Conservation (phyloP, 2,888 invertebrate species). For the Rosalia funebris region DNA sequence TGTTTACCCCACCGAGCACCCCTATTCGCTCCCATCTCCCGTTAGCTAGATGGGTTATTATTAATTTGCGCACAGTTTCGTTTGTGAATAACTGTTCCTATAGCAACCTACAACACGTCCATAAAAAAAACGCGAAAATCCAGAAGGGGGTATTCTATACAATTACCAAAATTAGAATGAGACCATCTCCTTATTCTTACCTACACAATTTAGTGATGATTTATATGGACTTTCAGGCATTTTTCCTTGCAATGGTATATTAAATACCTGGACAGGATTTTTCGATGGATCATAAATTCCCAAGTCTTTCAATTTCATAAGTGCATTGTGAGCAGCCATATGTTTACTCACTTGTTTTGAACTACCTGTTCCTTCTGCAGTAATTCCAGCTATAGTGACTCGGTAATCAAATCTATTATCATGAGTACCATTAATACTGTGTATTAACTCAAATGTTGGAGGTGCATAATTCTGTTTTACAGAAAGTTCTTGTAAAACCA, state of each 20-base stretch:
- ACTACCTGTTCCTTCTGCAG: constrained; percentile 56
- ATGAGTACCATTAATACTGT: constrained; percentile 55
- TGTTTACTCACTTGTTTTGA: constrained; percentile 73
- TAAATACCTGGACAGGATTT: constrained; percentile 49
- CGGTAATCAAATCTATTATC: constrained; percentile 66
- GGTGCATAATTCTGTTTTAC: constrained; percentile 66
- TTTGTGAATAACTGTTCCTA: too few relatives aligned
- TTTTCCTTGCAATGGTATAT: constrained; percentile 44
- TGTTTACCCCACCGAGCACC: too few relatives aligned
- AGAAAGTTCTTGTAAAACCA: constrained; percentile 75
- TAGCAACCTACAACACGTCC: too few relatives aligned
- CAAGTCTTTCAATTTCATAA: constrained; percentile 60
- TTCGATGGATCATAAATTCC: constrained; percentile 57
- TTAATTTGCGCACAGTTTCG: too few relatives aligned
- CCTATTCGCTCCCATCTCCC: too few relatives aligned
- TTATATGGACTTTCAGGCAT: constrained; percentile 29
- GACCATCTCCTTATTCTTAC: constrained; percentile 23
- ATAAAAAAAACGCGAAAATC: too few relatives aligned
- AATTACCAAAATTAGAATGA: too few relatives aligned
- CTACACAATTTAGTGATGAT: constrained; percentile 39
- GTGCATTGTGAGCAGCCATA: constrained; percentile 67
- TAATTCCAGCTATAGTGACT: constrained; percentile 58
- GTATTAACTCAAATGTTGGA: constrained; percentile 64
- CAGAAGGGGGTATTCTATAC: too few relatives aligned
- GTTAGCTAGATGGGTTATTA: too few relatives aligned